Conservation (phyloP, 2,797 vertebrate species). For the Parotocinclus haroldoi region DNA sequence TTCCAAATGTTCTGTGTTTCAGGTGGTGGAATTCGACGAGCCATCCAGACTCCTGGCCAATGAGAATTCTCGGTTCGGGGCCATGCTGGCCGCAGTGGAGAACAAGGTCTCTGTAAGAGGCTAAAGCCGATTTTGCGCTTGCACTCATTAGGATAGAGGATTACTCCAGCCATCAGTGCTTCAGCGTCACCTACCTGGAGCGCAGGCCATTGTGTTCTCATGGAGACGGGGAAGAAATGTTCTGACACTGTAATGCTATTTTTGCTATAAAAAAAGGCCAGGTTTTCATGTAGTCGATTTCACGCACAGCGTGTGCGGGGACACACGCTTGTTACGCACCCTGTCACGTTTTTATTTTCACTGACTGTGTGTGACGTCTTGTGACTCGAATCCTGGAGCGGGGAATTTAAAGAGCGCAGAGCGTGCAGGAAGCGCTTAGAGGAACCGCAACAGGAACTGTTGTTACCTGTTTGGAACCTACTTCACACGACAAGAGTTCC, state of each 20-base stretch:
- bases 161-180: constrained; percentile 48
- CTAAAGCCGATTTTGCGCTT: constrained; percentile 55
- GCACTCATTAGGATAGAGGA: constrained; percentile 32
- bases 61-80: constrained; percentile 86
- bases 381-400: constrained; percentile 52
- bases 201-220: constrained; percentile 45
- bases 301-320: constrained; percentile 50
- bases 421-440: constrained; percentile 29
- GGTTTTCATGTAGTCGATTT: constrained; percentile 61
- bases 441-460: too few species aligned
- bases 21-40: constrained; percentile 91
- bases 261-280: constrained; percentile 59
- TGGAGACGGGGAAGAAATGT: constrained; percentile 64
- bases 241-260: constrained; percentile 68
- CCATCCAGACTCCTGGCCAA: constrained; percentile 87
- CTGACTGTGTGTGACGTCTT: constrained; percentile 48
- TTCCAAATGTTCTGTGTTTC: too few species aligned
- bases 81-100: constrained; percentile 88
- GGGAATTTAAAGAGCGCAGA: constrained; percentile 30
- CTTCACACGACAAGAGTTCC: too few species aligned
- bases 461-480: too few species aligned
- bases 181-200: constrained; percentile 41
- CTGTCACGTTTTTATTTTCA: constrained; percentile 66
- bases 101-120: constrained; percentile 90
- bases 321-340: constrained; percentile 70